Evolutionary conservation across 2,797 vertebrate species (phyloP).

Genomic region (Sitta carolinensis): DNA sequence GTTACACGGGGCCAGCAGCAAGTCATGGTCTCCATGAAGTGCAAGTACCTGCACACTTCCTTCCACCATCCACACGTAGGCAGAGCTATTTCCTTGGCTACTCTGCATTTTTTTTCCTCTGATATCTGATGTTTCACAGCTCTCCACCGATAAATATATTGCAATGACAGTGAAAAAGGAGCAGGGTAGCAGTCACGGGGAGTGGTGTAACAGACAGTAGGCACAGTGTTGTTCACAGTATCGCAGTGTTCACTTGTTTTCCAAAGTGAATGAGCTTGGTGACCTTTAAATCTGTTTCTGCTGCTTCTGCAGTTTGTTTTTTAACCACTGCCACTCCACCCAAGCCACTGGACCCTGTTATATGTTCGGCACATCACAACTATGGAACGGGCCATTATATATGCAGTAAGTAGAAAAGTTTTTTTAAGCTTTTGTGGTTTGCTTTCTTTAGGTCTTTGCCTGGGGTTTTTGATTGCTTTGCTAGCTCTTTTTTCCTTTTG

Average conservation of each 20-base stretch:
- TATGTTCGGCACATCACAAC: background rate
- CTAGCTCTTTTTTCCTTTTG: background rate
- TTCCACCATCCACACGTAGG: rapidly evolving
- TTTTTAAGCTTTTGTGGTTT: background rate
- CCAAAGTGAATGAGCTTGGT: conserved; percentile 37
- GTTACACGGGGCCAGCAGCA: background rate
- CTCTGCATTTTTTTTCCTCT: background rate
- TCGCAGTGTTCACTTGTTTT: conserved; percentile 41
- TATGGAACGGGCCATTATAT: background rate
- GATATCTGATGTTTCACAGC: conserved; percentile 23
- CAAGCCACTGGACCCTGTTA: background rate
- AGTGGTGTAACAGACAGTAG: conserved; percentile 42
- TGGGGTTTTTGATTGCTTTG: background rate
- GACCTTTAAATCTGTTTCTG: conserved; percentile 60
- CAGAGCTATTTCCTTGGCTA: background rate
- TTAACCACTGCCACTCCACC: background rate
- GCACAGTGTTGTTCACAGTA: conserved; percentile 36
- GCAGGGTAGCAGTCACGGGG: conserved; percentile 1
- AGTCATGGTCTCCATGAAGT: background rate
- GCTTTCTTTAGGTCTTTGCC: background rate
- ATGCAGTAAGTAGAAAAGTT: conserved; percentile 16
- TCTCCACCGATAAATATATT: background rate
- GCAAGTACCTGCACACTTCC: background rate
- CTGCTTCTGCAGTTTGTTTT: conserved; percentile 51
- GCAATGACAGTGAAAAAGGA: conserved; percentile 5